Base-by-base conservation (phyloP, 2,888 invertebrate species). In the Aleiodes leptofemur region DNA sequence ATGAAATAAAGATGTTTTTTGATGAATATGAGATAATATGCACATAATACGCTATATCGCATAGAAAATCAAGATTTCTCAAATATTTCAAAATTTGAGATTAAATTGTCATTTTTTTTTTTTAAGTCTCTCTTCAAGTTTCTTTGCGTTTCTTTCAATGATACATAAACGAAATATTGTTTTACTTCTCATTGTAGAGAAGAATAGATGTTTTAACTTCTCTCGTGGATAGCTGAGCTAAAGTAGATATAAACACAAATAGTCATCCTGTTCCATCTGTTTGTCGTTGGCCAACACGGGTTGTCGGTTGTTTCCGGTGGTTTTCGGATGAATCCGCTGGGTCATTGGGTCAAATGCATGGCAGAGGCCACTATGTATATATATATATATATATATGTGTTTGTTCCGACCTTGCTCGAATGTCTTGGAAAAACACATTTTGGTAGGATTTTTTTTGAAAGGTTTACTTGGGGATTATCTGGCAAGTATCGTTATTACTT, bases 281-380 rank as follows among this genome's bases (percentile, higher is more conserved):
- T 14, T 23, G 51, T 6, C n/a, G 66, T 57, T 31, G 34, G 34
- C 53, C n/a, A 14, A 51, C 56, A 53, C 55, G 14, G 64, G 72
- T 76, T 74, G 74, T 85, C 87, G 87, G 80, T 53, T 72, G 78
- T 82, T 86, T 86, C 84, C 88, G 88, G 77, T 56, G 43, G 66
- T 74, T 80, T 83, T 88, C 88, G 89, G 82, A 34, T 68, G 61
- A 71, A 79, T 81, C 77, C 88, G 88, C 78, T 84, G 82, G 89
- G 89, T 89, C 88, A 88, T 87, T 88, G 86, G 89, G 89, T 89
- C 89, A 89, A 86, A 88, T 86, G 84, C 82, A 82, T 82, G 75
- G 56, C 76, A 66, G 72, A 56, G 72, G 74, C 69, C 72, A 73
- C 56, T 72, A 71, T 56, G 74, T 34, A 34, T 6, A 34, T 6